Conservation (phyloP, 2,113 vertebrate genomes). For the Irena cyanogastra region DNA sequence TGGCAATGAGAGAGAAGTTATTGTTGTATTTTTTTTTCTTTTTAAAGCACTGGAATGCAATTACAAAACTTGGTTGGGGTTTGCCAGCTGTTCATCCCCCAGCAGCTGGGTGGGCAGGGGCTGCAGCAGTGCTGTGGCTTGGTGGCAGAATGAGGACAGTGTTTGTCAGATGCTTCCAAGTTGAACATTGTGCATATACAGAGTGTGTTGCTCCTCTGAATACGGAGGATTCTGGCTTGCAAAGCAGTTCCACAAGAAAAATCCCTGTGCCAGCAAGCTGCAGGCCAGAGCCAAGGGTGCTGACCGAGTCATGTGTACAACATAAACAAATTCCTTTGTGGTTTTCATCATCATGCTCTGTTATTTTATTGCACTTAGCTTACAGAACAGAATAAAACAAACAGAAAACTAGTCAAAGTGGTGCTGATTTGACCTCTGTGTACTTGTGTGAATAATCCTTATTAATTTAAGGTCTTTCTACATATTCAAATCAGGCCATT, state of each 20-base stretch:
- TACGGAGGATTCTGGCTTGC: not conserved
- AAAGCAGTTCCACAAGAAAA: not conserved
- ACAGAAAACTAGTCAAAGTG: not conserved
- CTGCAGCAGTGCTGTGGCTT: not conserved
- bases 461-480: not conserved
- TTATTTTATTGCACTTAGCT: not conserved
- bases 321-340: not conserved
- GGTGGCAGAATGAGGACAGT: not conserved
- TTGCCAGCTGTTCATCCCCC: not conserved
- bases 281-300: not conserved
- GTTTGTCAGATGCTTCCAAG: not conserved
- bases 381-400: not conserved
- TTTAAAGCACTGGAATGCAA: not conserved
- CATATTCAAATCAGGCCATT: not conserved
- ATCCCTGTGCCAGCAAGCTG: not conserved
- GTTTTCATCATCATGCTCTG: not conserved
- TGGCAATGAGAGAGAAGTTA: not conserved
- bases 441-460: not conserved
- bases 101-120: not conserved
- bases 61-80: not conserved
- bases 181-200: not conserved
- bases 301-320: not conserved
- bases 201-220: not conserved
- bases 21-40: not conserved
- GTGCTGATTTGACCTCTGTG: not conserved